A percentile compares a stretch with the other conserved stretches of the same genome.
These are phyloP conservation scores for Oreochromis aureus DNA, from an alignment of 2,113 vertebrate species.

Conservation along the genomic window DNA sequence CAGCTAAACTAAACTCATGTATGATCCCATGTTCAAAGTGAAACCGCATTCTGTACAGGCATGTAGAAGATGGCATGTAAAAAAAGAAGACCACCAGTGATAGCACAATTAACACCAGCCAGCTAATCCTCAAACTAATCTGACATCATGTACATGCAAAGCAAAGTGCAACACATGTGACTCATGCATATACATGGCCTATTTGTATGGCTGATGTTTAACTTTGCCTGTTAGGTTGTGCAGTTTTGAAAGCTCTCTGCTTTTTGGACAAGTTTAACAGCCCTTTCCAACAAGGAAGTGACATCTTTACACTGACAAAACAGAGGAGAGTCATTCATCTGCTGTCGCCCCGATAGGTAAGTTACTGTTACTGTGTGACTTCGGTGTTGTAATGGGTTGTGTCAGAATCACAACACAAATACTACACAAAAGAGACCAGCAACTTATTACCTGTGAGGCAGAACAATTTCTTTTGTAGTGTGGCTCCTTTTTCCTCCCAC, in stretches of 20 bases:
- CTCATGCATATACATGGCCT: neutral
- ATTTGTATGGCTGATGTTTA: neutral
- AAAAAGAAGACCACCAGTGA: fast-evolving
- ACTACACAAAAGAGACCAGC: neutral
- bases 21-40: neutral
- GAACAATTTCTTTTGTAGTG: neutral
- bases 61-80: neutral
- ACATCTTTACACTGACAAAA: neutral
- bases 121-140: neutral
- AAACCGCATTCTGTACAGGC: neutral
- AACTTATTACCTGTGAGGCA: neutral
- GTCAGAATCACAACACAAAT: neutral
- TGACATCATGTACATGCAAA: fast-evolving
- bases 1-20: neutral
- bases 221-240: fast-evolving
- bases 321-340: neutral
- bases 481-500: neutral
- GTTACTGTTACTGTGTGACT: neutral
- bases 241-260: neutral
- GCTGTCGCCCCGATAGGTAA: neutral
- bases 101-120: neutral
- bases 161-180: neutral
- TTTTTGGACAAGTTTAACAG: neutral
- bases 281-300: neutral
- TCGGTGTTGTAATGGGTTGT: neutral